Base-by-base conservation (phyloP, 2,888 invertebrate species). In the Caenorhabditis panamensis region DNA sequence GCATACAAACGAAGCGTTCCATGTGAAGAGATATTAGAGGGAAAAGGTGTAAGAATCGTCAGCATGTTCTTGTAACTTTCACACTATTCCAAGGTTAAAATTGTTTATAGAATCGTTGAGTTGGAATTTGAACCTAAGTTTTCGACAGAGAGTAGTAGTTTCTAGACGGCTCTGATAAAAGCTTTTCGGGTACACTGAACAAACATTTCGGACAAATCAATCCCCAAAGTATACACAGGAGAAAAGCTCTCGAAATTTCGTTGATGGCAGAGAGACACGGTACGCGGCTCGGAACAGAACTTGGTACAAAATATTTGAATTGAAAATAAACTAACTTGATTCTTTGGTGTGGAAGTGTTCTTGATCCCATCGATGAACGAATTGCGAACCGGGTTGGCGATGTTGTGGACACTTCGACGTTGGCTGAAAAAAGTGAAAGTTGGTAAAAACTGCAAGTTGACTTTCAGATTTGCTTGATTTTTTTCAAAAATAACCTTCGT, bases 321-420 rank as follows among this genome's bases (percentile, higher is more conserved):
- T 24, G 58, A 56, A 58, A 49, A 63, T 54, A 64, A 47, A 77
- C 76, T 63, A 16, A 77, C 81, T 54, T 75, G 73, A 59, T 63
- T 76, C 54, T 81, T 81, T 5, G 81, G 81, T 20, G 76, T 81
- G 36, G 81, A 81, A 1, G 81, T 71, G 11, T 18, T 76, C 37
- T 72, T 73, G 16, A 79, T 75, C 49, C 79, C 79, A 22, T 80
- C 80, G 6, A 76, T 24, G 44, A 76, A 80, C 16, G 82, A 82
- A 58, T 47, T 82, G 24, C 77, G 51, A 2, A 67, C 61, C 6
- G 66, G 51, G 20, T 62, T 31, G 0, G 44, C 58, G 18, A 77
- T 61, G 47, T 82, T 82, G 51, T 82, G 82, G 1, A 79, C 75
- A 51, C 82, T 82, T 47, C 82, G 63, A 20, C 82, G 82, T 58